Evolutionary conservation across 2,888 invertebrate species (phyloP).

Genomic region (Pristionchus maxplancki): DNA sequence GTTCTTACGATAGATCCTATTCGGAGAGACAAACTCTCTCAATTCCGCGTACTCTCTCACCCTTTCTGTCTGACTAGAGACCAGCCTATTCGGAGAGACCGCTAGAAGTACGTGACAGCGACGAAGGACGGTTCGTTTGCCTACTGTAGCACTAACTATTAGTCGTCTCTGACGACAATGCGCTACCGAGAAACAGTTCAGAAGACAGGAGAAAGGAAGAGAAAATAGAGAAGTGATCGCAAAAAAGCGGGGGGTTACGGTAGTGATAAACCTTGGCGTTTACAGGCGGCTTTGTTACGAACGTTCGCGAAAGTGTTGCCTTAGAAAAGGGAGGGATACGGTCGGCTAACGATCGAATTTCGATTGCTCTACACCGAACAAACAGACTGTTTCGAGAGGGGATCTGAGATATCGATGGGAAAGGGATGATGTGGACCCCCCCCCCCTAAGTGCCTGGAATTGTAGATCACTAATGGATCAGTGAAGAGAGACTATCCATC

Average conservation of each 20-base stretch:
- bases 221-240: neutral
- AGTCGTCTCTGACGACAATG: constrained; percentile 1
- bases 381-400: neutral
- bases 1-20: too few species aligned
- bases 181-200: neutral
- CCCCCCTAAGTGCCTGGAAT: too few species aligned
- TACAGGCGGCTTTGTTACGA: neutral
- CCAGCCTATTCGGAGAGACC: neutral
- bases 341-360: constrained; percentile 19
- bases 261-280: neutral
- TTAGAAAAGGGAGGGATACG: neutral
- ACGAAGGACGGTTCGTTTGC: neutral
- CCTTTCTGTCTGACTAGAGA: too few species aligned
- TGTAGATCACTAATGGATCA: neutral
- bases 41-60: too few species aligned
- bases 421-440: too few species aligned
- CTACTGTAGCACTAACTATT: neutral
- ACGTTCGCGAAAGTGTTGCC: neutral
- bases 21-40: too few species aligned
- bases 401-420: neutral
- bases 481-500: too few species aligned
- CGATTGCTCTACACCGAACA: neutral
- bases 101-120: neutral
- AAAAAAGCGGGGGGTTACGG: neutral
- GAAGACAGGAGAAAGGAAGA: neutral